These are phyloP conservation scores for Mesoligia furuncula DNA, from an alignment of 2,888 invertebrate species.

Conservation along the genomic window DNA sequence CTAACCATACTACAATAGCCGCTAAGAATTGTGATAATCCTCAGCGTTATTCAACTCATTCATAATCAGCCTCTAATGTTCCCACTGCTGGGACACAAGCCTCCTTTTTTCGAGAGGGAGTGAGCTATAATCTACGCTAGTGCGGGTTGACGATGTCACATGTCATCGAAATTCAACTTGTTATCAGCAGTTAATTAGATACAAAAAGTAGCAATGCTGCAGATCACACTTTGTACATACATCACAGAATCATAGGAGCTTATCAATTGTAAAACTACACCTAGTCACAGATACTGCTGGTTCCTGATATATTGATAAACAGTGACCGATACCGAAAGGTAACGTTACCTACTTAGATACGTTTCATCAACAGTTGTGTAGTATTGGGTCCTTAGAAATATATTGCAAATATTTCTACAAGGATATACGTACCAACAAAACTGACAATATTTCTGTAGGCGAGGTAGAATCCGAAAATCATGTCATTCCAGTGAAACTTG, in stretches of 20 bases:
- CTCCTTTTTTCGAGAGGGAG: neutral
- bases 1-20: neutral
- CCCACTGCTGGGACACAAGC: too few relatives aligned
- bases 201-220: too few relatives aligned
- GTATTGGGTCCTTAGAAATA: neutral
- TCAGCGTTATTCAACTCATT: neutral
- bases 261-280: neutral
- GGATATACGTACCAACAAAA: conserved; percentile 80
- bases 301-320: conserved; percentile 18
- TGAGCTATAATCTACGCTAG: neutral
- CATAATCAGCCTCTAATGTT: too few relatives aligned
- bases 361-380: too few relatives aligned
- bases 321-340: conserved; percentile 29
- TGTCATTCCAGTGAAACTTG: conserved; percentile 87
- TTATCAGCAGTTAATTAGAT: neutral
- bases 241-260: neutral
- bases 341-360: neutral
- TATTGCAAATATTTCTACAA: neutral
- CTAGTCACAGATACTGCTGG: neutral
- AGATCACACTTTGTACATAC: too few relatives aligned
- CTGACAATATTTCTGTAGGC: conserved; percentile 86
- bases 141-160: neutral
- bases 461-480: conserved; percentile 85
- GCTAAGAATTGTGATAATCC: neutral
- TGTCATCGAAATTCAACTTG: neutral